phyloP scores from a whole-genome alignment of 1,140 invertebrate genomes.

The Panonychus citri region DNA sequence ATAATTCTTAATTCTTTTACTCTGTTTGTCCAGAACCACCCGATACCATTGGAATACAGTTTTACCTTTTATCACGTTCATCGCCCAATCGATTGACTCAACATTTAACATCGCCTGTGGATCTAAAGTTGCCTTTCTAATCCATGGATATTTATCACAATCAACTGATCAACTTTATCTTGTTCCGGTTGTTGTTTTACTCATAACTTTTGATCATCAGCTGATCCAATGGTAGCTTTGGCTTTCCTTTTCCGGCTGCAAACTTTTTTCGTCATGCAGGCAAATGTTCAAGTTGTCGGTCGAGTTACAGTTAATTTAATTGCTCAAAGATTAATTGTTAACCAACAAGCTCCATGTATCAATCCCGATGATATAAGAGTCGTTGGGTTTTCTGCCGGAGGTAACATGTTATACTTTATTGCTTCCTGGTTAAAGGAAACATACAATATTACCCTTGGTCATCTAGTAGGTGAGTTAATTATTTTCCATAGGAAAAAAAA shows the following conservation, averaged over 20 bases:
- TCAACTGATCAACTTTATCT: background rate
- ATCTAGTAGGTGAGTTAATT: background rate
- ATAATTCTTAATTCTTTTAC: background rate
- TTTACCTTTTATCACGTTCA: background rate
- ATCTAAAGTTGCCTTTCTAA: background rate
- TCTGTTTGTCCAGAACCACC: background rate
- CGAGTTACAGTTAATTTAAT: background rate
- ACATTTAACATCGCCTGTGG: background rate
- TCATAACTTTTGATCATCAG: background rate
- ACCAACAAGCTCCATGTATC: background rate
- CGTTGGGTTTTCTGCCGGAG: background rate
- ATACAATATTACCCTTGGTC: background rate
- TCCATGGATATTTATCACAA: background rate
- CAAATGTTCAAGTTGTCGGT: background rate
- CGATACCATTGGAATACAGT: background rate
- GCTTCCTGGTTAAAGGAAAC: background rate
- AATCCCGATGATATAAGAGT: background rate
- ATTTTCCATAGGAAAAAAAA: background rate
- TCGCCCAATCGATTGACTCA: background rate
- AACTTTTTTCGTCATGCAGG: background rate
- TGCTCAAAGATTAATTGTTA: background rate
- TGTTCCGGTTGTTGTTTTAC: background rate
- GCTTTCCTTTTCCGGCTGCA: background rate
- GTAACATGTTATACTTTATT: background rate
- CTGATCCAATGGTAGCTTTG: background rate